Conservation (phyloP, 2,888 invertebrate species). For the Scaptomyza parva region DNA sequence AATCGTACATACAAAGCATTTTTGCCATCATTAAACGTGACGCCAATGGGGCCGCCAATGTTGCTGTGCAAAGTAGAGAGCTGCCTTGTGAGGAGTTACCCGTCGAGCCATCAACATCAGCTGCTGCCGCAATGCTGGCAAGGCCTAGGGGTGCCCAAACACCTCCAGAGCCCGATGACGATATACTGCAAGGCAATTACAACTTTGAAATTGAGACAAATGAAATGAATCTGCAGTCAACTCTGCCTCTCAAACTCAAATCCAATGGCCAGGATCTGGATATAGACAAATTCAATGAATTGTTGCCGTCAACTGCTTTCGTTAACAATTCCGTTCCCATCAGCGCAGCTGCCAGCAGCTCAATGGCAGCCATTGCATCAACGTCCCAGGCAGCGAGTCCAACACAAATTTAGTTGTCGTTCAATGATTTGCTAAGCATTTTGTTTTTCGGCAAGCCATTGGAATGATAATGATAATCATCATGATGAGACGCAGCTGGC, state of each 20-base stretch:
- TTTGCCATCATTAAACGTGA: slow-evolving; percentile 83
- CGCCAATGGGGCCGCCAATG: slow-evolving; percentile 48
- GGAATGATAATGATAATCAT: slow-evolving; percentile 43
- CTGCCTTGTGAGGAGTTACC: slow-evolving; percentile 62
- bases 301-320: slow-evolving; percentile 34
- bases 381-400: slow-evolving; percentile 74
- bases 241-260: slow-evolving; percentile 38
- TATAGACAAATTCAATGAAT: slow-evolving; percentile 27
- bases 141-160: slow-evolving; percentile 56
- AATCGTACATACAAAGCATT: slow-evolving; percentile 84
- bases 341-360: slow-evolving; percentile 32
- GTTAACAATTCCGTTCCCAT: slow-evolving; percentile 27
- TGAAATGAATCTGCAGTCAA: slow-evolving; percentile 39
- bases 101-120: slow-evolving; percentile 66
- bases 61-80: slow-evolving; percentile 40
- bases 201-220: slow-evolving; percentile 50
- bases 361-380: slow-evolving; percentile 56
- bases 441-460: slow-evolving; percentile 82
- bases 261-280: slow-evolving; percentile 38
- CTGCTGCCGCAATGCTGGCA: slow-evolving; percentile 51
- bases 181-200: slow-evolving; percentile 25
- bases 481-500: slow-evolving; percentile 5
- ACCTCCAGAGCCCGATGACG: slow-evolving; percentile 61
- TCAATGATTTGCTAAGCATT: slow-evolving; percentile 82
- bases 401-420: slow-evolving; percentile 83